Conservation (phyloP, 2,113 vertebrate species). For the Neogobius melanostomus region DNA sequence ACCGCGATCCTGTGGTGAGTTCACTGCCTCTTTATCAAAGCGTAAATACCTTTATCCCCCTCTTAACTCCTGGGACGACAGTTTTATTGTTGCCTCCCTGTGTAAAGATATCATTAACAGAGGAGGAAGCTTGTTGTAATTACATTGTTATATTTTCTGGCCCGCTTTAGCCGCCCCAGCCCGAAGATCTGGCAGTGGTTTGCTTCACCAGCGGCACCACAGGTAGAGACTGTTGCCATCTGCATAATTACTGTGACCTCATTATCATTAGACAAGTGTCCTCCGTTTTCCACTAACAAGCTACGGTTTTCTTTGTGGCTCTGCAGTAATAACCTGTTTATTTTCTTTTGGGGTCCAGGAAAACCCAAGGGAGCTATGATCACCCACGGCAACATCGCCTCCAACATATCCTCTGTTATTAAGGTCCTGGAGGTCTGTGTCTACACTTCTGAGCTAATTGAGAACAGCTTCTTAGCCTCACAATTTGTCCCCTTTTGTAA, state of each 20-base stretch:
- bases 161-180: conserved; percentile 83
- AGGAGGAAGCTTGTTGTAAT: conserved; percentile 50
- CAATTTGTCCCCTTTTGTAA: conserved; percentile 36
- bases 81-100: conserved; percentile 49
- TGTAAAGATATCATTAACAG: conserved; percentile 58
- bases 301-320: conserved; percentile 56
- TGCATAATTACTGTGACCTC: conserved; percentile 47
- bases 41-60: conserved; percentile 46
- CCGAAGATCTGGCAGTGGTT: conserved; percentile 92
- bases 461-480: conserved; percentile 67
- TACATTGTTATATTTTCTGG: conserved; percentile 56
- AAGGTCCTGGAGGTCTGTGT: conserved; percentile 84
- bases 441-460: conserved; percentile 68
- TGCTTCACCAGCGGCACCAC: conserved; percentile 99
- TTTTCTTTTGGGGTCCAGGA: conserved; percentile 63
- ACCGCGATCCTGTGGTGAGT: conserved; percentile 78
- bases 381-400: conserved; percentile 83
- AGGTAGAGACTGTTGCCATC: conserved; percentile 78
- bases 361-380: conserved; percentile 85
- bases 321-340: conserved; percentile 68
- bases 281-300: conserved; percentile 61
- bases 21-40: conserved; percentile 41
- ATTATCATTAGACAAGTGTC: conserved; percentile 59
- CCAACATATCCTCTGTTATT: conserved; percentile 82
- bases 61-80: conserved; percentile 48